Base-by-base conservation (phyloP, 2,113 vertebrate species). In the Lepisosteus oculatus region DNA sequence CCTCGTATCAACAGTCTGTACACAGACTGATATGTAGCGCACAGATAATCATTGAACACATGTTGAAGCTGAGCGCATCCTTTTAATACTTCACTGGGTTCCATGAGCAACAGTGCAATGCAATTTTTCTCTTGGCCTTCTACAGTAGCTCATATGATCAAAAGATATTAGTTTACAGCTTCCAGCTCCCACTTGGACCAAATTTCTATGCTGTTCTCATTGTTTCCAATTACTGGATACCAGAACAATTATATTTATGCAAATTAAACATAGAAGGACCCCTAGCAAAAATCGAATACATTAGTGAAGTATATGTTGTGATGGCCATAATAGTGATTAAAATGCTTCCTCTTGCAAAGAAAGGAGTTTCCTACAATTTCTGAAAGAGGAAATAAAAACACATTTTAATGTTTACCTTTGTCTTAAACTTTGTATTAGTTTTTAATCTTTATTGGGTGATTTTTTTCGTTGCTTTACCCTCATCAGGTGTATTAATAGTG, bases 1-100 rank as follows among this genome's bases (percentile, higher is more conserved):
- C 45, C 64, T 45, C 45, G 8, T 7, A 66, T 45, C 64, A 66
- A 44, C 64, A 47, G 64, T 66, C 64, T 66, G 64, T n/a, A 66
- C 45, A 44, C 41, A 11, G 64, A n/a, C 45, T 66, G 29, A 66
- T 45, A 44, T 15, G n/a, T 14, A 12, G 64, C 64, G 15, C 43
- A 66, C n/a, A 11, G 64, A 44, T 66, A 66, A 66, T 66, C 64
- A 66, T 44, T 5, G 44, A 66, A 47, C 8, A 44, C 44, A 47
- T 15, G 43, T 13, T 2, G 45, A 13, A 66, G 43, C 64, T 44
- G 4, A 13, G 64, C 14, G 64, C 4, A 15, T 66, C 12, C n/a
- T 13, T 65, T 13, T n/a, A 47, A 44, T 47, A 66, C 43, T 45
- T 66, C 42, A 66, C 45, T n/a, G 13, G 5, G 45, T 66, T 66